Conservation (phyloP, 2,888 invertebrate genomes). For the Trachelus tabidus region DNA sequence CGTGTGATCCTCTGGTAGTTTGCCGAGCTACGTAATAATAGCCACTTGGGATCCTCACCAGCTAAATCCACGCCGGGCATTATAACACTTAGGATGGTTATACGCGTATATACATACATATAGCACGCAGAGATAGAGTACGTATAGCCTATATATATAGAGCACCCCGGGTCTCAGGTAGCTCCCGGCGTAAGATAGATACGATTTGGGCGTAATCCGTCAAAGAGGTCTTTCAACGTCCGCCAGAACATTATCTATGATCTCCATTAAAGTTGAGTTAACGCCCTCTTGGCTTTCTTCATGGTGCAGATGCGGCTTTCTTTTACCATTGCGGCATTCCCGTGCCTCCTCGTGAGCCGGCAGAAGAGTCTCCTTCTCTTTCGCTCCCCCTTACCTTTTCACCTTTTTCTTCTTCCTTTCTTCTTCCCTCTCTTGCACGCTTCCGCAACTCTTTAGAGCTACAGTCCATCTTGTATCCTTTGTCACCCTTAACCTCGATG, state of each 20-base stretch:
- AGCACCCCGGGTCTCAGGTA: slow-evolving; percentile 28
- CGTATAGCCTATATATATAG: background rate
- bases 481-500: background rate
- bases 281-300: slow-evolving; percentile 59
- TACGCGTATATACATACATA: background rate
- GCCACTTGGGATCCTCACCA: background rate
- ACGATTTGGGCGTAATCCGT: slow-evolving; percentile 64
- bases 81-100: slow-evolving; percentile 48
- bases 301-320: slow-evolving; percentile 21
- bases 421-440: slow-evolving; percentile 10
- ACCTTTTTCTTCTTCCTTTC: slow-evolving; percentile 9
- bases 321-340: background rate
- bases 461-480: background rate
- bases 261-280: slow-evolving; percentile 66
- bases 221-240: slow-evolving; percentile 61
- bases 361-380: background rate
- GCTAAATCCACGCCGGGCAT: slow-evolving; percentile 39
- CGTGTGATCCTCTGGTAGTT: background rate
- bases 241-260: slow-evolving; percentile 58
- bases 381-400: slow-evolving; percentile 15
- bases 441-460: slow-evolving; percentile 4
- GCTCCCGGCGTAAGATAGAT: slow-evolving; percentile 44
- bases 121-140: background rate
- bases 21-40: background rate
- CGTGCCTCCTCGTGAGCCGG: background rate